Base-by-base conservation (phyloP, 2,888 invertebrate species). In the Lasioglossum vierecki region DNA sequence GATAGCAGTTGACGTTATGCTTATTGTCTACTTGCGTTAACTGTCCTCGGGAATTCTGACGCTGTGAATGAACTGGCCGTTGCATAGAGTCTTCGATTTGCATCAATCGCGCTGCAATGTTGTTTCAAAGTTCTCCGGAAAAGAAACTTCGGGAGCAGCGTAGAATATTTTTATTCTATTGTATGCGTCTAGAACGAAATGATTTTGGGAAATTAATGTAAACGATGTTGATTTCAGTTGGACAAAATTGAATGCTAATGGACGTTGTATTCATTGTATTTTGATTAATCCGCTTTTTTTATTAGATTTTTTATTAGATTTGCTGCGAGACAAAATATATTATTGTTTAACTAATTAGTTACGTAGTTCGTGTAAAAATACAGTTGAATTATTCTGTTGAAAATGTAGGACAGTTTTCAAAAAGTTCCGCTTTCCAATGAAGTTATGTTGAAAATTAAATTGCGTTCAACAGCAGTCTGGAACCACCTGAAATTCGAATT, bases 1-100 rank as follows among this genome's bases (percentile, higher is more conserved):
- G 84, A 85, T 88, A 87, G 70, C 72, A 53, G 76, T 74, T 78
- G 81, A 78, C 63, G 83, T 88, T 87, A 81, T 78, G 80, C 81
- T 88, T 83, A 81, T 82, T 81, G 80, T 83, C 76, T 72, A 80
- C 44, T 73, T 76, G 68, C 70, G 71, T 80, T 86, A 84, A 70
- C 78, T 66, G 63, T 79, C 80, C 46, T 66, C 63, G 44, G 57
- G 30, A 41, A 79, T 18, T 71, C 13, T 44, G 35, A 6, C 26
- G 53, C 46, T 60, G 60, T 35, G 71, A 70, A 76, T 60, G 46
- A 76, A 57, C 70, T 22, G 70, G 46, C 22, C 30, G n/a, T 53
- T 39, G 53, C 63, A 60, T 44, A 8, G 53, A n/a, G 11, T 77
- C 46, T 30, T 68, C n/a, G 66, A 39, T 3, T 18, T 18, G 35